phyloP scores from a whole-genome alignment of 2,113 vertebrate genomes.

The Aythya baeri region DNA sequence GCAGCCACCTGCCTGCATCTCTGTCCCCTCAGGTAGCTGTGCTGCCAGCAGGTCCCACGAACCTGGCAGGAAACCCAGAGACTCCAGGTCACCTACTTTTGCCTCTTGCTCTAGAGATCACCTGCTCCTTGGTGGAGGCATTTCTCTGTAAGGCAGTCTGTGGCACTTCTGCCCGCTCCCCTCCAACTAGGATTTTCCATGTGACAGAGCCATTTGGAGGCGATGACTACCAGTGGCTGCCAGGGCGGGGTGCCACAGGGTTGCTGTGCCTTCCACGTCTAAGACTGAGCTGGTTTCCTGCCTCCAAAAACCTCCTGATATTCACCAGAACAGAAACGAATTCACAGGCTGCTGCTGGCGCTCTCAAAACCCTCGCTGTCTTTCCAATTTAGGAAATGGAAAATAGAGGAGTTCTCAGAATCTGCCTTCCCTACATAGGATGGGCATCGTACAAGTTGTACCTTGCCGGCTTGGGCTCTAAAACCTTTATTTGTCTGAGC shows the following conservation, averaged over 20 bases:
- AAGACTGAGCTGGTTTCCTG: not conserved
- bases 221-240: not conserved
- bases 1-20: not conserved
- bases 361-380: not conserved
- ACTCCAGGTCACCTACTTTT: not conserved
- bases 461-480: not conserved
- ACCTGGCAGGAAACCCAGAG: not conserved
- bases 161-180: not conserved
- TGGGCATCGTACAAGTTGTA: not conserved
- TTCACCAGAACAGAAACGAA: not conserved
- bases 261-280: not conserved
- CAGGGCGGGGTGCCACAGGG: not conserved
- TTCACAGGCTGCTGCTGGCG: not conserved
- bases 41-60: not conserved
- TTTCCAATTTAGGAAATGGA: not conserved
- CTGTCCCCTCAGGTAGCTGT: not conserved
- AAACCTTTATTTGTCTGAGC: not conserved
- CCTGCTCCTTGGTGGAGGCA: not conserved
- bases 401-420: conserved; percentile 11
- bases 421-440: not conserved
- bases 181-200: not conserved
- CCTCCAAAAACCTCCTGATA: not conserved
- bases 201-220: not conserved
- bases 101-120: not conserved
- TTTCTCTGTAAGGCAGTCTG: not conserved